Evolutionary conservation across 2,797 vertebrate species (phyloP).

Genomic region (Streptopelia turtur): DNA sequence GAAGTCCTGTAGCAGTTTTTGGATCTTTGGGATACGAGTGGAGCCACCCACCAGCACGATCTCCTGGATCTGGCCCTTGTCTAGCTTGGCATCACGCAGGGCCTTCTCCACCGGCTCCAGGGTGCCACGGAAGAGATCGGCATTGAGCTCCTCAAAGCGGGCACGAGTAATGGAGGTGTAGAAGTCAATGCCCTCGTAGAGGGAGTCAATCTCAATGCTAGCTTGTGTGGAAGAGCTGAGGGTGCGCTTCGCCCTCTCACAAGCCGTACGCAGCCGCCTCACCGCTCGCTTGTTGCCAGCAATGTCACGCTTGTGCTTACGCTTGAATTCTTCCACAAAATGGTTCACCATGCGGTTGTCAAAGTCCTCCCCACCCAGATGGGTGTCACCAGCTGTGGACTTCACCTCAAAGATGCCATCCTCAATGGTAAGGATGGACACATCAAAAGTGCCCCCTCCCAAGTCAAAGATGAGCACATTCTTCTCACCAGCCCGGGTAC

Average conservation of each 20-base stretch:
- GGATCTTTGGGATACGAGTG: conserved; percentile 93
- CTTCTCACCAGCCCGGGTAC: conserved; percentile 82
- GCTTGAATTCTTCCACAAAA: conserved; percentile 92
- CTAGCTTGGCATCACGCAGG: conserved; percentile 88
- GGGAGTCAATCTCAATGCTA: conserved; percentile 90
- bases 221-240: conserved; percentile 91
- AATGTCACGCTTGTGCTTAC: conserved; percentile 91
- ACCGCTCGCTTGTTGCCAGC: conserved; percentile 89
- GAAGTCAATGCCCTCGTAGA: conserved; percentile 91
- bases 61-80: conserved; percentile 89
- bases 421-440: conserved; percentile 92
- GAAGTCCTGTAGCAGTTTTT: conserved; percentile 91
- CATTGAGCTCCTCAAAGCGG: conserved; percentile 92
- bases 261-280: conserved; percentile 89
- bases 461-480: conserved; percentile 94
- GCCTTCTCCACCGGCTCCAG: conserved; percentile 91
- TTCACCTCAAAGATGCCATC: conserved; percentile 95
- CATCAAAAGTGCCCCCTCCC: conserved; percentile 92
- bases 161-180: conserved; percentile 94
- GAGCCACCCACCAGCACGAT: conserved; percentile 91
- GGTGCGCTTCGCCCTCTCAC: conserved; percentile 90
- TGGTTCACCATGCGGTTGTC: conserved; percentile 93
- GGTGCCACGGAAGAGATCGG: conserved; percentile 91
- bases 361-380: conserved; percentile 93
- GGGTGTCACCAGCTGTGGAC: conserved; percentile 91